Percentiles rank a stretch among this genome's conserved stretches.
These are phyloP conservation scores for Parnassius apollo DNA, from an alignment of 2,888 invertebrate species.

Conservation along the genomic window DNA sequence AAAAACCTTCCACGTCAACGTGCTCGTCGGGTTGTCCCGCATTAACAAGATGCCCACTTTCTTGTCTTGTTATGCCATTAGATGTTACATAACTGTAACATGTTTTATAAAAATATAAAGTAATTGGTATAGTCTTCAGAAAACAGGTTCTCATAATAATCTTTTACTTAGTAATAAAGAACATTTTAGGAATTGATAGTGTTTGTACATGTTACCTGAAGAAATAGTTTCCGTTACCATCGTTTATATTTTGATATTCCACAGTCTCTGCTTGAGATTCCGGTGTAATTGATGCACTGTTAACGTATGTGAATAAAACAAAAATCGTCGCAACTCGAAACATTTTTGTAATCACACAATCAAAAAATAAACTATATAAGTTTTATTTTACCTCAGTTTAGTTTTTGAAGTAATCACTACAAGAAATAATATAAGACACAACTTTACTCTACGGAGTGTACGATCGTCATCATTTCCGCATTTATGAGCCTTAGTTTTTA, in stretches of 20 bases:
- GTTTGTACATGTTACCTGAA: slow-evolving; percentile 36
- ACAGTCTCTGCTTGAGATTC: slow-evolving; percentile 3
- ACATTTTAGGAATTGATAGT: neutral
- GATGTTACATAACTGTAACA: slow-evolving; percentile 52
- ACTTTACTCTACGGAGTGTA: slow-evolving; percentile 4
- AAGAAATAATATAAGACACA: slow-evolving; percentile 2
- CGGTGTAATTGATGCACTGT: neutral
- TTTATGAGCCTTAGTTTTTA: slow-evolving; percentile 7
- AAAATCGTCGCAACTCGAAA: slow-evolving; percentile 1
- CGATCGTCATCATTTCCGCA: slow-evolving; percentile 1
- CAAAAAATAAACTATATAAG: no score
- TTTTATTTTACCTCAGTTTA: neutral
- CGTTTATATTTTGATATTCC: slow-evolving; percentile 19
- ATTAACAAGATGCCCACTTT: slow-evolving; percentile 74
- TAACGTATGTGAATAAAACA: neutral
- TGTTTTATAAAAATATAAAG: neutral
- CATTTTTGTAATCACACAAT: slow-evolving; percentile 4
- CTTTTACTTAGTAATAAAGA: no score
- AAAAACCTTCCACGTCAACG: slow-evolving; percentile 71
- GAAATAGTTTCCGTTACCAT: slow-evolving; percentile 33
- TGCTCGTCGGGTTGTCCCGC: slow-evolving; percentile 75
- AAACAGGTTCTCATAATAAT: no score
- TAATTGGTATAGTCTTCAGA: no score
- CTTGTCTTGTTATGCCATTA: slow-evolving; percentile 73
- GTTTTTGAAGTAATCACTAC: neutral